phyloP scores from a whole-genome alignment of 2,888 invertebrate species.

The Actias luna region DNA sequence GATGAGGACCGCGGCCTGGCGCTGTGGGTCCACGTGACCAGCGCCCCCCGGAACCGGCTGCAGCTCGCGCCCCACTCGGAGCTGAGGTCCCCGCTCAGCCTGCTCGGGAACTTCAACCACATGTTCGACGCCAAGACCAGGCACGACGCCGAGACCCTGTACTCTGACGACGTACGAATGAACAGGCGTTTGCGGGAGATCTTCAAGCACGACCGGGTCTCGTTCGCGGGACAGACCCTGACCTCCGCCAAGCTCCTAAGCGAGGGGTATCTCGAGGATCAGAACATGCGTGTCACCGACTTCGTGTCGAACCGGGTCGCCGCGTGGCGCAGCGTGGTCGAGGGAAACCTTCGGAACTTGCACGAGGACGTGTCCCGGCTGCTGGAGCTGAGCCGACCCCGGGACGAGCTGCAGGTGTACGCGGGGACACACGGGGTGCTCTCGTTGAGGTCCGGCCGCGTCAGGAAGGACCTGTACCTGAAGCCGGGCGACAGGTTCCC shows the following conservation, averaged over 20 bases:
- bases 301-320: slow-evolving; percentile 63
- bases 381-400: slow-evolving; percentile 32
- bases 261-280: slow-evolving; percentile 60
- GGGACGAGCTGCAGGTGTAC: slow-evolving; percentile 43
- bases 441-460: slow-evolving; percentile 38
- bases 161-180: slow-evolving; percentile 57
- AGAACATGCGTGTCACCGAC: slow-evolving; percentile 57
- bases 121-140: slow-evolving; percentile 70
- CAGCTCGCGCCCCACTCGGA: slow-evolving; percentile 49
- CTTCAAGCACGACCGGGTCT: slow-evolving; percentile 49
- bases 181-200: slow-evolving; percentile 58
- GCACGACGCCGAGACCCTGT: slow-evolving; percentile 60
- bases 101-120: slow-evolving; percentile 73
- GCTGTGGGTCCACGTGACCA: slow-evolving; percentile 37
- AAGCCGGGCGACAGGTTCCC: slow-evolving; percentile 56
- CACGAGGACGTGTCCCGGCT: slow-evolving; percentile 55
- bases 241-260: slow-evolving; percentile 53
- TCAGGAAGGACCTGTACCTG: slow-evolving; percentile 36
- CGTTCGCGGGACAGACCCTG: slow-evolving; percentile 59
- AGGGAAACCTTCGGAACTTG: slow-evolving; percentile 59
- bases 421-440: slow-evolving; percentile 55
- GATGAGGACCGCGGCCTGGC: slow-evolving; percentile 59
- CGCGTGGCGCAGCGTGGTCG: slow-evolving; percentile 62
- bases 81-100: slow-evolving; percentile 50
- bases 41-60: slow-evolving; percentile 41